Conservation (phyloP, 2,797 vertebrate genomes). For the Cercopithecus hamlyni region DNA sequence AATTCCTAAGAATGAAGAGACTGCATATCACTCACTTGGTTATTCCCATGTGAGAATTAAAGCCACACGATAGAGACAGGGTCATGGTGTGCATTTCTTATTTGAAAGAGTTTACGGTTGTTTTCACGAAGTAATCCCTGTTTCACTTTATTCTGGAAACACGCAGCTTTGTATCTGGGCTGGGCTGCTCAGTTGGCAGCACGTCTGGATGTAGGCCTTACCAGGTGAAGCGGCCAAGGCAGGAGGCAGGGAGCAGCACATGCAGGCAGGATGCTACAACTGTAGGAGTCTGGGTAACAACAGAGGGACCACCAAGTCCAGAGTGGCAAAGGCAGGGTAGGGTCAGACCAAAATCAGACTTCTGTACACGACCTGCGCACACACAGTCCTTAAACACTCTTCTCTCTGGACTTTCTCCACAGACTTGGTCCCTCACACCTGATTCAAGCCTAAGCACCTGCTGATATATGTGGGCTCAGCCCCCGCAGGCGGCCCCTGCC, state of each 20-base stretch:
- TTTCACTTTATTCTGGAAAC: not conserved
- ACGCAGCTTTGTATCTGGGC: not conserved
- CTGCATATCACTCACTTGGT: constrained; percentile 45
- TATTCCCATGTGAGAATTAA: not conserved
- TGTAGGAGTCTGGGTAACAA: not conserved
- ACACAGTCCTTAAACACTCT: not conserved
- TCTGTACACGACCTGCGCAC: not conserved
- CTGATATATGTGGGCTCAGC: not conserved
- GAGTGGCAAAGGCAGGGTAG: not conserved
- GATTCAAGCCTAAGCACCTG: not conserved
- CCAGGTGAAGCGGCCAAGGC: not conserved
- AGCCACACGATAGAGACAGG: not conserved
- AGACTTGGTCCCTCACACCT: not conserved
- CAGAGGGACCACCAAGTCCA: not conserved
- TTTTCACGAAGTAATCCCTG: not conserved
- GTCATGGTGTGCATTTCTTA: not conserved
- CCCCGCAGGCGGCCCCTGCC: not conserved
- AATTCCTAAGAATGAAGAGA: constrained; percentile 78
- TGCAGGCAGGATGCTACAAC: not conserved
- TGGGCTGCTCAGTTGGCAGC: not conserved
- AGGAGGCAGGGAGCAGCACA: not conserved
- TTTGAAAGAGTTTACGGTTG: not conserved
- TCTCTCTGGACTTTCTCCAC: not conserved
- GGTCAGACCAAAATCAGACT: not conserved
- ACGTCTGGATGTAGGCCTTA: not conserved